Conservation (phyloP, 1,140 invertebrate genomes). For the Orchestia grillus region DNA sequence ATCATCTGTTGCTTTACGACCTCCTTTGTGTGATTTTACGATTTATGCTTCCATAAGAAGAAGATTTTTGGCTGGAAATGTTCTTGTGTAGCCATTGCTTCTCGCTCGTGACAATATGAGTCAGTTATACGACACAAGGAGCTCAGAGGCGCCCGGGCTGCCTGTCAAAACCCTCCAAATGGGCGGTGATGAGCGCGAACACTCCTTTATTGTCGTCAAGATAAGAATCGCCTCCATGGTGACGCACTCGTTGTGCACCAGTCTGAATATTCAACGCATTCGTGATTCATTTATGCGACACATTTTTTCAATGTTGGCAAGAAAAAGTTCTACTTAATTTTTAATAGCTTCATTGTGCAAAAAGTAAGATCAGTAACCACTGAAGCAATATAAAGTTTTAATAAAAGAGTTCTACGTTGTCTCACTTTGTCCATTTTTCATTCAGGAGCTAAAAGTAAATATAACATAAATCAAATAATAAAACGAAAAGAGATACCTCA, state of each 20-base stretch:
- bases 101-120: slow-evolving; percentile 18
- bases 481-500: too few relatives aligned
- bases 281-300: neutral
- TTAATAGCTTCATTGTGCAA: too few relatives aligned
- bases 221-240: neutral
- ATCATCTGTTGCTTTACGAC: slow-evolving; percentile 50
- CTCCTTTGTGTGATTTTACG: slow-evolving; percentile 51
- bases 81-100: slow-evolving; percentile 2
- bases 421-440: too few relatives aligned
- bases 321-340: neutral
- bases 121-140: slow-evolving; percentile 9
- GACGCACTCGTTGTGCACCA: neutral
- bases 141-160: neutral
- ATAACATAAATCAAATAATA: too few relatives aligned
- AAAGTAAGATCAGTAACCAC: too few relatives aligned
- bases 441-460: too few relatives aligned
- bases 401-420: too few relatives aligned
- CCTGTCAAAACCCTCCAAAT: neutral
- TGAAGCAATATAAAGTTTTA: too few relatives aligned
- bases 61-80: neutral
- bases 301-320: neutral
- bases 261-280: neutral
- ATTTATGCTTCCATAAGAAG: slow-evolving; percentile 50
- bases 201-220: neutral
- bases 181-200: neutral